These are phyloP conservation scores for Diuraphis noxia DNA, from an alignment of 1,140 invertebrate species.

Conservation along the genomic window DNA sequence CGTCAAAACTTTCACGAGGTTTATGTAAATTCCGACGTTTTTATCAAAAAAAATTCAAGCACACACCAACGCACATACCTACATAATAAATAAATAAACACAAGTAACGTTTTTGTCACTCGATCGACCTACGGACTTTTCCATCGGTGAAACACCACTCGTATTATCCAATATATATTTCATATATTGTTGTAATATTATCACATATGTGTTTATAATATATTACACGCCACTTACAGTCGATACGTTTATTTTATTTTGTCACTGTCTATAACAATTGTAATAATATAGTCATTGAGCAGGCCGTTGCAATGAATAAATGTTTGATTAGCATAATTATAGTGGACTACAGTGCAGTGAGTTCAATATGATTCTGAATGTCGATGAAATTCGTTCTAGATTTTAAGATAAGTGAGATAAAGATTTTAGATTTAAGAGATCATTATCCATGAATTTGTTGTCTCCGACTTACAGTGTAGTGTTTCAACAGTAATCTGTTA, in stretches of 20 bases:
- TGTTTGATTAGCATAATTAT: too few relatives aligned
- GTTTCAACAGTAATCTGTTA: too few relatives aligned
- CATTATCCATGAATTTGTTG: too few relatives aligned
- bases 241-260: background rate
- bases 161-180: background rate
- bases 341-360: too few relatives aligned
- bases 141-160: background rate
- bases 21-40: conserved; percentile 2
- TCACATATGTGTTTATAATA: background rate
- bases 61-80: background rate
- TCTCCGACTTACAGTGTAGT: too few relatives aligned
- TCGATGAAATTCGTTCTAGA: too few relatives aligned
- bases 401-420: too few relatives aligned
- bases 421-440: too few relatives aligned
- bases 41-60: background rate
- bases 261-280: background rate
- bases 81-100: conserved; percentile 1
- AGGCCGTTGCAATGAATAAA: too few relatives aligned
- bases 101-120: conserved; percentile 10
- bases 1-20: background rate
- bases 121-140: background rate
- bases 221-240: background rate
- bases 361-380: too few relatives aligned
- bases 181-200: background rate
- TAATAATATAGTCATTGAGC: too few relatives aligned